These are phyloP conservation scores for Dendrophyllia cribrosa DNA, from an alignment of 64 coral and sea anemone species.

Conservation along the genomic window DNA sequence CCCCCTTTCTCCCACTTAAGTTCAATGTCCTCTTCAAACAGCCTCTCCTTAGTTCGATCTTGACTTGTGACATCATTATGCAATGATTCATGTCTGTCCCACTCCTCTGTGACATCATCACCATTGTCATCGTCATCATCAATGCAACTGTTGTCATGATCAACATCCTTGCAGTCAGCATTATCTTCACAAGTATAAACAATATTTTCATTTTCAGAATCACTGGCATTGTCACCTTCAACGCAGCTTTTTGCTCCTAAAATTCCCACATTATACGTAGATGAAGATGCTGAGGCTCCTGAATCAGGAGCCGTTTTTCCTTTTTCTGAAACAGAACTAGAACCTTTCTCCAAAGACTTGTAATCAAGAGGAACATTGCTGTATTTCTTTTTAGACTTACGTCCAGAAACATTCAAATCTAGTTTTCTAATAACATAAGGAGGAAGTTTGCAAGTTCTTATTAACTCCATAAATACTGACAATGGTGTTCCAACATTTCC, in stretches of 20 bases:
- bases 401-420: conserved; percentile 77
- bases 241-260: neutral
- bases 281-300: neutral
- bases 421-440: conserved; percentile 94
- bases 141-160: neutral
- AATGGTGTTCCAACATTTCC: conserved; percentile 97
- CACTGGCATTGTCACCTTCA: neutral
- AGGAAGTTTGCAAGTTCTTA: conserved; percentile 88
- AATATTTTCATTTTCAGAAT: neutral
- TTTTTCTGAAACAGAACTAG: neutral
- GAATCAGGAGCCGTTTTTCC: neutral
- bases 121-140: conserved; percentile 13
- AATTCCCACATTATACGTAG: neutral
- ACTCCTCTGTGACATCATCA: conserved; percentile 82
- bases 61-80: conserved; percentile 96
- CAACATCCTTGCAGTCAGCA: neutral
- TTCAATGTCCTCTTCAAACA: conserved; percentile 98
- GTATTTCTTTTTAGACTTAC: conserved; percentile 79
- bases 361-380: conserved; percentile 97
- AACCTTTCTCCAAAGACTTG: conserved; percentile 13
- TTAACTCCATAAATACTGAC: conserved; percentile 72
- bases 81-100: conserved; percentile 96
- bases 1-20: conserved; percentile 99
- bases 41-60: conserved; percentile 90
- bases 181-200: neutral